phyloP scores from a whole-genome alignment of 2,888 invertebrate genomes.

The Poecilus cupreus region DNA sequence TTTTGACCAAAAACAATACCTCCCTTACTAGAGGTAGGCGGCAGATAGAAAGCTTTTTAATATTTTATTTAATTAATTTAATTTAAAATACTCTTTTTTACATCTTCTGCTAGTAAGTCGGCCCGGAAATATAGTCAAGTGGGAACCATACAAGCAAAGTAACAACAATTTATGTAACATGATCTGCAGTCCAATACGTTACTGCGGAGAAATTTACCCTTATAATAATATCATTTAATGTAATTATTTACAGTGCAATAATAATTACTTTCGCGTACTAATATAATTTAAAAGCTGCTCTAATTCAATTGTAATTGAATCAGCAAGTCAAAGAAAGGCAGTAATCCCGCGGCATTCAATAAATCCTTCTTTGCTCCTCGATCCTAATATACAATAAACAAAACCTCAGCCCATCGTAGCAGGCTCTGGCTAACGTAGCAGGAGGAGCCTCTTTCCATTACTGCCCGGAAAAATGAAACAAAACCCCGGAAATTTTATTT shows the following conservation, averaged over 20 bases:
- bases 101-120: too few species aligned
- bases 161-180: too few species aligned
- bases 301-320: constrained; percentile 39
- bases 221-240: too few species aligned
- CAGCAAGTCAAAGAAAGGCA: constrained; percentile 41
- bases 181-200: too few species aligned
- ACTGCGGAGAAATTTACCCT: too few species aligned
- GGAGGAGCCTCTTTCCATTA: constrained; percentile 13
- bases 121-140: too few species aligned
- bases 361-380: constrained; percentile 19
- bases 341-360: constrained; percentile 13
- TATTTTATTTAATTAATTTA: too few species aligned
- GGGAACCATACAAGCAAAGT: too few species aligned
- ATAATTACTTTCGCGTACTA: neutral
- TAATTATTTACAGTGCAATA: neutral
- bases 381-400: constrained; percentile 31
- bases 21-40: too few species aligned
- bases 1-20: too few species aligned
- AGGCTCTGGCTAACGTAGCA: neutral
- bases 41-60: too few species aligned
- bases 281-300: neutral
- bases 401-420: constrained; percentile 18
- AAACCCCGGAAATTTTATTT: constrained; percentile 58
- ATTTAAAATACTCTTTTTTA: too few species aligned
- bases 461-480: constrained; percentile 26